phyloP scores from a whole-genome alignment of 1,140 invertebrate species.

The Drusus annulatus region DNA sequence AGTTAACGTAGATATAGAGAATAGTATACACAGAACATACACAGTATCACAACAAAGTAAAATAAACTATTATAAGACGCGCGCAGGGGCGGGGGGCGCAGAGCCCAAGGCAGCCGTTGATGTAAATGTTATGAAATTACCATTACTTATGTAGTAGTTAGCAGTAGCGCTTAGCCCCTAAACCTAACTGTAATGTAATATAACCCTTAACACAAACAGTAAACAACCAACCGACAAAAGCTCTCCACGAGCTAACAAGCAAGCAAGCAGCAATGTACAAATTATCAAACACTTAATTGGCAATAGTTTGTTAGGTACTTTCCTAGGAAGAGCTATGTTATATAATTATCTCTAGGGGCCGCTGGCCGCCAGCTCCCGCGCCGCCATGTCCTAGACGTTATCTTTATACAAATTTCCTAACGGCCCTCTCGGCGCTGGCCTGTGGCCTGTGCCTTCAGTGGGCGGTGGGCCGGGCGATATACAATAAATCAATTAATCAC shows the following conservation, averaged over 20 bases:
- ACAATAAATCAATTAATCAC: constrained; percentile 29
- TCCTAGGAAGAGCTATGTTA: constrained; percentile 56
- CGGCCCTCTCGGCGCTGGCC: constrained; percentile 6
- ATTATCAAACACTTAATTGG: constrained; percentile 59
- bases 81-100: neutral
- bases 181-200: constrained; percentile 58
- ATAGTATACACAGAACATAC: neutral
- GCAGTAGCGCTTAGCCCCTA: no score
- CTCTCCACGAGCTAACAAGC: constrained; percentile 47
- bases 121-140: constrained; percentile 34
- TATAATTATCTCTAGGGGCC: constrained; percentile 54
- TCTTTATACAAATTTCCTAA: constrained; percentile 59
- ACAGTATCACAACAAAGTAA: constrained; percentile 59
- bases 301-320: constrained; percentile 45
- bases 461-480: constrained; percentile 33
- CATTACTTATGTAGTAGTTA: constrained; percentile 55
- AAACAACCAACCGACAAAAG: constrained; percentile 53
- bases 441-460: no score
- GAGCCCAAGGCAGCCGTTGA: constrained; percentile 53
- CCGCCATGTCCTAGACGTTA: constrained; percentile 48
- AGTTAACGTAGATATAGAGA: no score
- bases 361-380: constrained; percentile 16
- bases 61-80: constrained; percentile 58
- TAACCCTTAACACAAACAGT: constrained; percentile 52
- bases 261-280: constrained; percentile 58